phyloP scores from a whole-genome alignment of 2,797 vertebrate species.

The Peromyscus eremicus region DNA sequence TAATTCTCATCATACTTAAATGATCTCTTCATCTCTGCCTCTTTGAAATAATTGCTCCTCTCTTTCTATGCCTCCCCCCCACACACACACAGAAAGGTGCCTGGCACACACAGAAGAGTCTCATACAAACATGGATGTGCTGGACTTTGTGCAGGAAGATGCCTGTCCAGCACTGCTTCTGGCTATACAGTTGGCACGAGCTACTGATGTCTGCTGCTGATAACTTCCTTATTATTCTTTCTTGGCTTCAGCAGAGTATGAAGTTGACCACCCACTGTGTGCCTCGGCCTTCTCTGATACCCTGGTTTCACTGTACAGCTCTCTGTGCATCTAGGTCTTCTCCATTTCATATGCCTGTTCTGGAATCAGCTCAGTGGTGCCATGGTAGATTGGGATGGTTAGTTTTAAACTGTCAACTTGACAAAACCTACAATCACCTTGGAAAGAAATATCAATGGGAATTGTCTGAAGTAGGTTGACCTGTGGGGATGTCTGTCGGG shows the following conservation, averaged over 20 bases:
- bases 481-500: not conserved
- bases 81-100: not conserved
- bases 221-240: constrained; percentile 5
- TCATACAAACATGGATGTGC: not conserved
- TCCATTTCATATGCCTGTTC: not conserved
- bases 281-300: not conserved
- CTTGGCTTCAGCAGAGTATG: not conserved
- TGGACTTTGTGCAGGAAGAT: not conserved
- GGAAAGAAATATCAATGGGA: not conserved
- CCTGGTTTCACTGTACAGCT: not conserved
- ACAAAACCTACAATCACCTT: not conserved
- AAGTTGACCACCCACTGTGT: not conserved
- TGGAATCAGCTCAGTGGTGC: not conserved
- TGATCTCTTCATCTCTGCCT: not conserved
- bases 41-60: not conserved
- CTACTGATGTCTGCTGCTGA: not conserved
- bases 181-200: not conserved
- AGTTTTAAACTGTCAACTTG: not conserved
- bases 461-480: not conserved
- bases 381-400: not conserved
- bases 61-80: not conserved
- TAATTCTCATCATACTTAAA: not conserved
- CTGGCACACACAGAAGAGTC: not conserved
- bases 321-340: not conserved
- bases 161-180: not conserved